A percentile compares a stretch with the other conserved stretches of the same genome.
Evolutionary conservation across 1,140 invertebrate genomes (phyloP).

Genomic region (Carposina sasakii): DNA sequence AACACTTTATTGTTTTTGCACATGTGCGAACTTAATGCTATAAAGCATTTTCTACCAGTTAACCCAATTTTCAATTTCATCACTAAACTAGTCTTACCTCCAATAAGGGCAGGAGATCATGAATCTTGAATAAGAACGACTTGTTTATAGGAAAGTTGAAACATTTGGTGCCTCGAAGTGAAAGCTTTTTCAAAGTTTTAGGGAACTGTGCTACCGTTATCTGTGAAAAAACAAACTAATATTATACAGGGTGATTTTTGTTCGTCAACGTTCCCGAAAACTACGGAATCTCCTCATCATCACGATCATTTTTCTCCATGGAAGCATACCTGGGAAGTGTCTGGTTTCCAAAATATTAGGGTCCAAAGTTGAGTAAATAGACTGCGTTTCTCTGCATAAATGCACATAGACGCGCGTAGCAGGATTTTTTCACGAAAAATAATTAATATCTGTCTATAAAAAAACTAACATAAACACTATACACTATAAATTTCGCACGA

Average conservation of each 20-base stretch:
- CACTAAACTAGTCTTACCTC: slow-evolving; percentile 70
- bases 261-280: neutral
- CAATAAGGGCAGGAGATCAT: slow-evolving; percentile 71
- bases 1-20: no score
- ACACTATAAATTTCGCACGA: no score
- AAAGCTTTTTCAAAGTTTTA: slow-evolving; percentile 68
- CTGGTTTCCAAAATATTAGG: neutral
- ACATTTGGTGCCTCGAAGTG: slow-evolving; percentile 73
- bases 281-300: no score
- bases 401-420: neutral
- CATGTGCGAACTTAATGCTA: no score
- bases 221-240: slow-evolving; percentile 28
- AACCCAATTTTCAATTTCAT: no score
- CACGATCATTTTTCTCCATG: no score
- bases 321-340: no score
- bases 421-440: no score
- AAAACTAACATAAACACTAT: no score
- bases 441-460: no score
- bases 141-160: slow-evolving; percentile 65
- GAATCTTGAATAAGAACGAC: slow-evolving; percentile 74
- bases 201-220: slow-evolving; percentile 69
- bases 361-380: neutral
- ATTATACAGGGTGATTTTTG: neutral
- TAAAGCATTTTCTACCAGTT: no score
- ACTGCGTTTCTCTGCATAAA: neutral